Percentiles rank a stretch among this genome's conserved stretches.
Evolutionary conservation across 2,888 invertebrate genomes (phyloP).

Genomic region (Lochmaea crataegi): DNA sequence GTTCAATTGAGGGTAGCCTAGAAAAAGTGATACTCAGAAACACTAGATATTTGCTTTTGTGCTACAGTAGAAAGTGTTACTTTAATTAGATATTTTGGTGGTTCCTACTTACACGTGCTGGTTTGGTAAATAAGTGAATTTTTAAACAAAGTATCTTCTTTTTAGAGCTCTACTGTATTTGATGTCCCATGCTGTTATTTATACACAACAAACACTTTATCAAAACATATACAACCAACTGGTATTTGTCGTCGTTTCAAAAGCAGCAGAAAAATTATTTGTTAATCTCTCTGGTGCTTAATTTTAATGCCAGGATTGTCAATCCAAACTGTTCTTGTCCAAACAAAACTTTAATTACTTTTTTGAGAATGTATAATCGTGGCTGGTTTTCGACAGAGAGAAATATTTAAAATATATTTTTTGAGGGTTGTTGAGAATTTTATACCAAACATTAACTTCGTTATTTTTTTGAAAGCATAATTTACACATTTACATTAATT

Average conservation of each 20-base stretch:
- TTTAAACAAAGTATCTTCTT: background rate
- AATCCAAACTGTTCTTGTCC: slow-evolving; percentile 12
- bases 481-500: background rate
- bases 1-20: too few species aligned
- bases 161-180: slow-evolving; percentile 2
- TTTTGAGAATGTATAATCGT: slow-evolving; percentile 9
- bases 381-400: background rate
- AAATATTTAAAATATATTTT: background rate
- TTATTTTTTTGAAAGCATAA: background rate
- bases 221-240: slow-evolving; percentile 21
- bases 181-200: slow-evolving; percentile 25
- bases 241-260: slow-evolving; percentile 14
- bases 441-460: background rate
- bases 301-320: slow-evolving; percentile 5
- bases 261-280: slow-evolving; percentile 22
- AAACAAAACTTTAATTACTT: slow-evolving; percentile 13
- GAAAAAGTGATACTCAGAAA: background rate
- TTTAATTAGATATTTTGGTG: too few species aligned
- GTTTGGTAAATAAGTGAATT: too few species aligned
- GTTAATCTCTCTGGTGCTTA: background rate
- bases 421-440: too few species aligned
- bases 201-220: slow-evolving; percentile 23
- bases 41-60: background rate
- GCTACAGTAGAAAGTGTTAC: background rate
- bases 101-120: too few species aligned